These are phyloP conservation scores for Carlito syrichta DNA, from an alignment of 2,113 vertebrate genomes.

Conservation along the genomic window DNA sequence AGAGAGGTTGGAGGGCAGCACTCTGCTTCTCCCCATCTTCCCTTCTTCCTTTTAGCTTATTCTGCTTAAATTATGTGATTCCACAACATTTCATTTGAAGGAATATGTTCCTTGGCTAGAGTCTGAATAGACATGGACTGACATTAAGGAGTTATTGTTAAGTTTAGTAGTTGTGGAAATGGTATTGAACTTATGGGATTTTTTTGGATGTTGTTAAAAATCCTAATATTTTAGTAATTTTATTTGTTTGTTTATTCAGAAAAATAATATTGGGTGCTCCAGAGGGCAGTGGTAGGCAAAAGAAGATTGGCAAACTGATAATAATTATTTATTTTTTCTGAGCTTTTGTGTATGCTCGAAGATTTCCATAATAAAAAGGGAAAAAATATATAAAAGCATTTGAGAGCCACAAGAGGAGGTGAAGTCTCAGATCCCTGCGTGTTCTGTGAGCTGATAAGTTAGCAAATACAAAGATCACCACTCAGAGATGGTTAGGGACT, in stretches of 20 bases:
- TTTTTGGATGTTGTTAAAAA: too few relatives aligned
- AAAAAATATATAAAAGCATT: neutral
- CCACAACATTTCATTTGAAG: neutral
- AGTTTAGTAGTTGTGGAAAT: neutral
- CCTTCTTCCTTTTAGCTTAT: neutral
- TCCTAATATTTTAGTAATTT: neutral
- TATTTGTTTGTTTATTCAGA: constrained; percentile 9
- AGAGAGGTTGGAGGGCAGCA: neutral
- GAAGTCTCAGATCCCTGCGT: neutral
- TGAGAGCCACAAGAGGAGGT: neutral
- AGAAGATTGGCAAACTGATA: neutral
- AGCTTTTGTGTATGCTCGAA: neutral
- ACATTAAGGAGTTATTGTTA: neutral
- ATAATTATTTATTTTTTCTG: neutral
- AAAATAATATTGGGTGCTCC: neutral
- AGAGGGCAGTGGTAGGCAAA: neutral
- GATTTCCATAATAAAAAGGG: neutral
- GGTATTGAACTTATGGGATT: neutral
- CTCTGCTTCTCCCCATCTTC: neutral
- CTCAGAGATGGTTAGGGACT: neutral
- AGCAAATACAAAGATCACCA: neutral
- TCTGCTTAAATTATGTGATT: neutral
- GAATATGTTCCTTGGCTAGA: neutral
- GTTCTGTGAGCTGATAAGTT: neutral
- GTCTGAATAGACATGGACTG: neutral